Evolutionary conservation across 2,888 invertebrate species (phyloP).

Genomic region (Campoplex nolae): DNA sequence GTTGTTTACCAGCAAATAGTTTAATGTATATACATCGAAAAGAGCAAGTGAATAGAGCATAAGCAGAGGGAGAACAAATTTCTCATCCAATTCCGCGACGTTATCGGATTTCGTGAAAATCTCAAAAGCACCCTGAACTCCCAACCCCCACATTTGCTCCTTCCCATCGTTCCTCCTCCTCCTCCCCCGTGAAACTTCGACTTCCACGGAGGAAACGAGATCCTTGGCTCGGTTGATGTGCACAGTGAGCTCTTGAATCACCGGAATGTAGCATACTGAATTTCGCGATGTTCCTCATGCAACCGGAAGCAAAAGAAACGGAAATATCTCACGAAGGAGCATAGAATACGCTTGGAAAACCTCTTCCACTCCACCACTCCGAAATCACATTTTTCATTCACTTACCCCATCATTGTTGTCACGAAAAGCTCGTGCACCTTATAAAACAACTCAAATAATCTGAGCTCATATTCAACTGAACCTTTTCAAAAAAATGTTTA

Average conservation of each 20-base stretch:
- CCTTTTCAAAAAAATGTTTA: not conserved
- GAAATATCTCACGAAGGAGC: conserved; percentile 5
- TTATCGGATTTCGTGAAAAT: conserved; percentile 55
- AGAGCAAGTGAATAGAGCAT: conserved; percentile 15
- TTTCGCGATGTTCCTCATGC: not conserved
- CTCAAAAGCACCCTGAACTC: conserved; percentile 24
- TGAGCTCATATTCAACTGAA: not conserved
- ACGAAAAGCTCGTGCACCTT: not conserved
- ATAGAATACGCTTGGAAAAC: not conserved
- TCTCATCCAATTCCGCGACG: conserved; percentile 14
- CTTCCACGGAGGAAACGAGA: conserved; percentile 33
- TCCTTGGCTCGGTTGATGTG: conserved; percentile 3
- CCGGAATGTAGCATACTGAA: conserved; percentile 27
- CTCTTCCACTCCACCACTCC: not conserved
- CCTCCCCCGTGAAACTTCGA: conserved; percentile 33
- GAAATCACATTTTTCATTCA: conserved; percentile 5
- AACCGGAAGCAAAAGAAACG: conserved; percentile 5
- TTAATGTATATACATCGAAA: not conserved
- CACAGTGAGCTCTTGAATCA: not conserved
- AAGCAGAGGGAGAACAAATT: conserved; percentile 44
- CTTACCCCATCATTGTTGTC: not conserved
- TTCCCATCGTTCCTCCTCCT: not conserved
- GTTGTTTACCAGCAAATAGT: not conserved
- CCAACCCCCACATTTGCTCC: not conserved
- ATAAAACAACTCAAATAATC: not conserved